Base-by-base conservation (phyloP, 2,888 invertebrate genomes). In the Cephalotes varians region DNA sequence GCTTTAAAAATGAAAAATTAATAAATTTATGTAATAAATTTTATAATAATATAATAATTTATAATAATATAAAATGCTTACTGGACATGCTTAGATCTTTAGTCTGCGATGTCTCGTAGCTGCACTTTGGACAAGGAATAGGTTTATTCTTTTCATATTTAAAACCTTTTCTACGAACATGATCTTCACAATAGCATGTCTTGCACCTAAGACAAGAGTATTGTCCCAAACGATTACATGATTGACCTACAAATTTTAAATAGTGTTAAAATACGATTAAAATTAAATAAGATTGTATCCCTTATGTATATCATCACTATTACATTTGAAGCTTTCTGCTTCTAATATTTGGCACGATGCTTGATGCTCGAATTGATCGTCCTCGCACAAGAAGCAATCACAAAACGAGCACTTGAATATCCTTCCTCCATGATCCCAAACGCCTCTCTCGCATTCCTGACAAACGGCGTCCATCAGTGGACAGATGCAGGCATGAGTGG, bases 281-380 rank as follows among this genome's bases (percentile, higher is more conserved):
- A 87, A 73, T 56, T 73, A 73, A 40, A 40, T 49, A 72, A 18
- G 54, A 62, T 9, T 56, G 64, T 7, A n/a, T 51, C 10, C n/a
- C 25, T 74, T 18, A 64, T 65, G 10, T 44, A 65, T 9, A 18
- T 44, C 21, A 40, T 44, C 65, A 81, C 86, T 92, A 95, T 95
- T 95, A 97, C 99, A 99, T 95, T 99, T 99, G 94, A 97, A 98
- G 91, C 97, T 98, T 95, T 99, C 99, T 0, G 98, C 97, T 93
- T 99, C 99, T 7, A 99, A 95, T 83, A 98, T 98, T 95, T 99
- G 99, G 94, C 99, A 99, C 0, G 98, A 98, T 4, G 99, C 99
- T 95, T 99, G 99, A 95, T 99, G 99, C 95, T 99, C 99, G 95
- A 98, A 98, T 95, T 98, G 98, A 95, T 98, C 98, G 95, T 98